phyloP scores from a whole-genome alignment of 2,113 vertebrate genomes.

The Melanocharis versteri region DNA sequence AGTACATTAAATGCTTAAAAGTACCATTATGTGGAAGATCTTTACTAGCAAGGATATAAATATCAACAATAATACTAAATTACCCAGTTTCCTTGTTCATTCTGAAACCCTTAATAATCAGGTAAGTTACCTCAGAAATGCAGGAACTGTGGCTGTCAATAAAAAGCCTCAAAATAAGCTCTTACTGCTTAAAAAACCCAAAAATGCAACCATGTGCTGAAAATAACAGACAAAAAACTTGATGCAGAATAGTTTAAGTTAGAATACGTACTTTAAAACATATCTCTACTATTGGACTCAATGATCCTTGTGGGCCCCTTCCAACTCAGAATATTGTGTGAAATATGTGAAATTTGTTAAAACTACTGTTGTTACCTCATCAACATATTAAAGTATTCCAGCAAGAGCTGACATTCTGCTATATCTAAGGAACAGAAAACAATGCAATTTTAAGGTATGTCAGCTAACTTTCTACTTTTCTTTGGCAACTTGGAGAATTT shows the following conservation, averaged over 20 bases:
- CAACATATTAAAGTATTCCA: not conserved
- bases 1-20: not conserved
- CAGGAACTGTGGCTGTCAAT: not conserved
- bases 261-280: not conserved
- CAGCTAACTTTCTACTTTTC: not conserved
- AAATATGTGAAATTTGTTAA: not conserved
- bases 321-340: not conserved
- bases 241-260: not conserved
- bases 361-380: not conserved
- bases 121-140: not conserved
- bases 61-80: not conserved
- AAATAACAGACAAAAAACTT: not conserved
- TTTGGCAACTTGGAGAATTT: not conserved
- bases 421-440: not conserved
- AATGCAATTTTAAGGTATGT: not conserved
- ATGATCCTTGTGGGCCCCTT: not conserved
- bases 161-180: not conserved
- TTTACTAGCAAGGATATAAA: not conserved
- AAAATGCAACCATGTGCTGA: not conserved
- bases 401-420: not conserved
- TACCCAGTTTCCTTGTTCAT: not conserved
- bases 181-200: not conserved
- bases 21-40: not conserved
- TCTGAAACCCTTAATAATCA: not conserved
- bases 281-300: not conserved